Evolutionary conservation across 2,797 vertebrate species (phyloP), one percentile per base, ranked within the genome.

Genomic region (Potorous gilbertii): DNA sequence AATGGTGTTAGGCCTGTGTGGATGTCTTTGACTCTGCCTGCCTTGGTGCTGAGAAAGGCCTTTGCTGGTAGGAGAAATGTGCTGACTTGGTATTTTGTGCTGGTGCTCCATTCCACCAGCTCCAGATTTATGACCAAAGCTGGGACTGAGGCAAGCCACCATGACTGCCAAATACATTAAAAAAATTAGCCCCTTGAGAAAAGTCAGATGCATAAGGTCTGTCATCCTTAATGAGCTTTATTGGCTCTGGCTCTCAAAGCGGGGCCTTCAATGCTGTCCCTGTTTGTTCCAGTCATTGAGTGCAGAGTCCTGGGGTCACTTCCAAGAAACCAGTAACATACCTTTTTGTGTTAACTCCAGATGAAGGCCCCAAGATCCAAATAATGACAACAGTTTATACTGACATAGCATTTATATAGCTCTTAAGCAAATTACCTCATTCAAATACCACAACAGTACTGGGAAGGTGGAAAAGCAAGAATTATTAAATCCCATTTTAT

Each of bases 81-180:
- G 74, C 74, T 87, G 74, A 87, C 3, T 46, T 46, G 40, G 40
- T 9, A 87, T 87, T 87, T 87, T 87, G 24, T 27, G 9, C 74
- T 46, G 74, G 40, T 87, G 2, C 12, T 24, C 40, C 40, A 46
- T 87, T 46, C 74, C 40, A 46, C 74, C 21, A 87, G 40, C 74
- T 87, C 74, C 74, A 87, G 74, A 87, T 87, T 87, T 87, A 87
- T 87, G 74, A 87, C 40, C 74, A 87, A 27, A 87, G 74, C 74
- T 87, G 74, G 74, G 40, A 87, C 74, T 9, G 9, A 50, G 40
- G 74, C 74, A 27, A 87, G 74, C 40, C 74, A 27, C 74, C 40
- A 46, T 27, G 27, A 24, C 74, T 87, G 74, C 74, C 74, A 87
- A 87, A 87, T 87, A 46, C 8, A 87, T 87, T 74, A 46, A 40